These are phyloP conservation scores for Myopa tessellatipennis DNA, from an alignment of 2,888 invertebrate genomes.

Conservation along the genomic window DNA sequence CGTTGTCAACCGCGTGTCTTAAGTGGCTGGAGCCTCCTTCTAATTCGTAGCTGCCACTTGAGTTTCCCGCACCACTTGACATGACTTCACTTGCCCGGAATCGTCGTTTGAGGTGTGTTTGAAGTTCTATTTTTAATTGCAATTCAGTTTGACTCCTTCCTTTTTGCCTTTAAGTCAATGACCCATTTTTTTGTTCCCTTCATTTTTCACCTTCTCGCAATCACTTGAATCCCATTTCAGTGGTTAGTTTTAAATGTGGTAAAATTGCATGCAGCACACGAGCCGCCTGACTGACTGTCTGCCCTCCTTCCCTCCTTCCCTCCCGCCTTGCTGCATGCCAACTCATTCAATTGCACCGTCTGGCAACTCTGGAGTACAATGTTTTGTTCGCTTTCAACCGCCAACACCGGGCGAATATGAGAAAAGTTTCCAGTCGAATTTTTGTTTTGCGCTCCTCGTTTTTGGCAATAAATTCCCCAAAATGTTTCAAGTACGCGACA, in stretches of 20 bases:
- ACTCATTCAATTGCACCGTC: constrained; percentile 10
- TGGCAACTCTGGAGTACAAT: not conserved
- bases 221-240: not conserved
- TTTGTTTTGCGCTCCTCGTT: not conserved
- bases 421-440: constrained; percentile 11
- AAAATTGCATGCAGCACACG: too few relatives aligned
- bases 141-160: not conserved
- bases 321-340: not conserved
- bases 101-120: not conserved
- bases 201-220: not conserved
- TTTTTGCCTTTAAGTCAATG: not conserved
- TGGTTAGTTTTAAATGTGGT: too few relatives aligned
- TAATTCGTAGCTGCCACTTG: not conserved
- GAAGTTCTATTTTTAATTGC: constrained; percentile 2
- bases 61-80: constrained; percentile 1
- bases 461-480: constrained; percentile 15
- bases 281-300: too few relatives aligned
- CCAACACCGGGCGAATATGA: not conserved
- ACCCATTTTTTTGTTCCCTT: not conserved
- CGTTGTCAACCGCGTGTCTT: not conserved
- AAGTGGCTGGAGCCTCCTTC: not conserved
- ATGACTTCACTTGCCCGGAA: not conserved
- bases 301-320: too few relatives aligned
- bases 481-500: constrained; percentile 52
- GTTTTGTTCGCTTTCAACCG: not conserved